Base-by-base conservation (phyloP, 2,888 invertebrate species). In the Ametastegia equiseti region DNA sequence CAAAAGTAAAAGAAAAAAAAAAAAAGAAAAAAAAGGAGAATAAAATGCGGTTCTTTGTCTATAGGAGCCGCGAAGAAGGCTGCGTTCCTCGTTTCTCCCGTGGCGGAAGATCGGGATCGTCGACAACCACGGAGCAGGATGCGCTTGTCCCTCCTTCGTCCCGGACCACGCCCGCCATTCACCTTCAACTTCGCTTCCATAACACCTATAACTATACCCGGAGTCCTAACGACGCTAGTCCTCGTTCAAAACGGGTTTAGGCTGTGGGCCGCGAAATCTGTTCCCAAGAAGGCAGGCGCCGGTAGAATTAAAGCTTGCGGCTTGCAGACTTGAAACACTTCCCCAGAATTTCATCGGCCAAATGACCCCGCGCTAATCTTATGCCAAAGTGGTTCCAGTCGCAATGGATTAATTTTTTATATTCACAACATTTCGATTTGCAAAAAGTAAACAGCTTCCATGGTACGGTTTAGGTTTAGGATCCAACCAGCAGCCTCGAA, bases 121-220 rank as follows among this genome's bases (percentile, higher is more conserved):
- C 86, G 87, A 84, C 47, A 47, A 71, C 45, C 71, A 45, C 86
- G 85, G 86, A 87, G 88, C 90, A 89, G 90, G 89, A 90, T 89
- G 89, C 88, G 85, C 86, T 87, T 27, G 71, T 73, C 80, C 63
- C 71, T 80, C 80, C 45, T 79, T 60, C 85, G 84, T 86, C 86
- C 87, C 84, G 87, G 85, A 89, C 91, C 91, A 90, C 91, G 89
- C 91, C 91, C 90, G 91, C 90, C 90, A 91, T 91, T 91, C 91
- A 91, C 91, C 91, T 91, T 91, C 91, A 90, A 91, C 91, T 90
- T 90, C 90, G 88, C 88, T 78, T 45, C 78, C 60, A 78, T 42
- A 78, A 57, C 63, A 60, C 78, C 60, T 78, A 63, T 60, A 75
- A 78, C 60, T 63, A 78, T 78, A 78, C 60, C 78, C 13, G 60